These are phyloP conservation scores for Belonocnema kinseyi DNA, from an alignment of 1,140 invertebrate species.

Conservation along the genomic window DNA sequence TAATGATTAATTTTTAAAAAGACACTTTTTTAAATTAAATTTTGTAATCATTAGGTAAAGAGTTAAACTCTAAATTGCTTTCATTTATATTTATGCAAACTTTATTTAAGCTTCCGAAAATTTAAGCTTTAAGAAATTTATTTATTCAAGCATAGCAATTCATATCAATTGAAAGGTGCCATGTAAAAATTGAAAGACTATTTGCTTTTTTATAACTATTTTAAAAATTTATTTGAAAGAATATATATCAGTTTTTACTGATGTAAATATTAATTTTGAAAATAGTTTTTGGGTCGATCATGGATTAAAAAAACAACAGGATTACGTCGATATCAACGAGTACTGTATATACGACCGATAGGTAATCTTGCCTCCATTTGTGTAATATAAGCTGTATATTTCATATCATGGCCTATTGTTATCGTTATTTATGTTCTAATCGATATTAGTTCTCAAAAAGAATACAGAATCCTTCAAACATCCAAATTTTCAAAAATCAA, in stretches of 20 bases:
- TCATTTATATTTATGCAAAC: background rate
- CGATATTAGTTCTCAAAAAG: slow-evolving; percentile 39
- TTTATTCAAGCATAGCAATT: slow-evolving; percentile 13
- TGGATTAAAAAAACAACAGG: slow-evolving; percentile 29
- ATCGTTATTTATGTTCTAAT: slow-evolving; percentile 68
- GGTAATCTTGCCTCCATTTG: slow-evolving; percentile 55
- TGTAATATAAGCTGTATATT: slow-evolving; percentile 74
- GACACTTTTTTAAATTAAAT: background rate
- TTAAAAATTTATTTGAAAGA: background rate
- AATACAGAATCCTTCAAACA: slow-evolving; percentile 23
- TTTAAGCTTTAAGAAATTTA: slow-evolving; percentile 19
- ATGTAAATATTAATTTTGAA: slow-evolving; percentile 22
- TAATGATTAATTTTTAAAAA: slow-evolving; percentile 25
- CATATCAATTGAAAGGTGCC: slow-evolving; percentile 6
- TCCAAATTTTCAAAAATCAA: background rate
- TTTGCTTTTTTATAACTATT: background rate
- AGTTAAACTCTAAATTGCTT: background rate
- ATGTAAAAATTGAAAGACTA: background rate
- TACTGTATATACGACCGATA: slow-evolving; percentile 56
- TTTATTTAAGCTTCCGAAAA: background rate
- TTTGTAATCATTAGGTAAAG: background rate
- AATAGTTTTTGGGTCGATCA: background rate
- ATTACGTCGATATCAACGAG: slow-evolving; percentile 38
- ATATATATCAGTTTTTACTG: background rate
- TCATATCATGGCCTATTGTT: slow-evolving; percentile 67